These are phyloP conservation scores for Hemicordylus capensis DNA, from an alignment of 2,113 vertebrate species.

Conservation along the genomic window DNA sequence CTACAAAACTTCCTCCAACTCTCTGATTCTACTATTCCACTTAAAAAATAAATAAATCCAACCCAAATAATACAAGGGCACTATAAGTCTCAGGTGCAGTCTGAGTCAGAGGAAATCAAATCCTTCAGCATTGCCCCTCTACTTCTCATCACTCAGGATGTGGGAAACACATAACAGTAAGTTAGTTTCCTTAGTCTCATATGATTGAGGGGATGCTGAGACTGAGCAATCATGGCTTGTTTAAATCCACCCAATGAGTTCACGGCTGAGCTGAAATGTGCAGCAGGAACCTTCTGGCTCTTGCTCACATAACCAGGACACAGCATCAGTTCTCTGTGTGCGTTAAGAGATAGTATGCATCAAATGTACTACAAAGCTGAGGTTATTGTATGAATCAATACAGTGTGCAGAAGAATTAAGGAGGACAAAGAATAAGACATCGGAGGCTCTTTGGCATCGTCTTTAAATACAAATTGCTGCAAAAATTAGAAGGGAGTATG, in stretches of 20 bases:
- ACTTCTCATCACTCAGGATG: too few species aligned
- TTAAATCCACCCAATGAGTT: background rate
- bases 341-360: background rate
- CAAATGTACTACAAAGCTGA: background rate
- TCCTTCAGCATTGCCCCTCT: too few species aligned
- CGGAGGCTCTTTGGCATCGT: background rate
- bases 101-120: too few species aligned
- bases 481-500: background rate
- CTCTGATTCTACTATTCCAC: too few species aligned
- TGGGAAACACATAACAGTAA: too few species aligned
- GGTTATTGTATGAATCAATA: background rate
- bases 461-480: background rate
- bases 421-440: background rate
- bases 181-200: too few species aligned
- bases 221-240: too few species aligned
- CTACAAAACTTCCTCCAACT: too few species aligned
- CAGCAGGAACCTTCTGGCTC: background rate
- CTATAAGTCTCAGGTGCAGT: too few species aligned
- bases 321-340: background rate
- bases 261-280: background rate
- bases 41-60: too few species aligned
- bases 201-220: too few species aligned
- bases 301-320: background rate
- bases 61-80: too few species aligned
- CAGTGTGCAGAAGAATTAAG: background rate